A percentile compares a stretch with the other conserved stretches of the same genome.
Conservation (phyloP, 2,888 invertebrate genomes). For the Pyrocoelia pectoralis region DNA sequence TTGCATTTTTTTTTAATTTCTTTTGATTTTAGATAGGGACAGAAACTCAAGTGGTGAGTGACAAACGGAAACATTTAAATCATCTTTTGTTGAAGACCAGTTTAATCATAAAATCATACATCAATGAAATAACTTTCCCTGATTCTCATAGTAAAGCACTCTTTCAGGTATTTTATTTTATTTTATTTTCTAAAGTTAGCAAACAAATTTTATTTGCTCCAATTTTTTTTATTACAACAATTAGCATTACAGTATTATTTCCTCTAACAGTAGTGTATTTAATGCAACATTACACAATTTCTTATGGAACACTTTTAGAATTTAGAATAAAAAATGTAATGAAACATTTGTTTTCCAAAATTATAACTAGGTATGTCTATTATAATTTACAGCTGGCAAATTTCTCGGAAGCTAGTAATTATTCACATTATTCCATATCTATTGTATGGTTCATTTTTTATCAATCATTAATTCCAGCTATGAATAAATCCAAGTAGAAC, state of each 20-base stretch:
- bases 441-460: too few relatives aligned
- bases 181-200: constrained; percentile 14
- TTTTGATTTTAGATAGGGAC: constrained; percentile 68
- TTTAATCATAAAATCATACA: constrained; percentile 52
- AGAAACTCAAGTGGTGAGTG: constrained; percentile 69
- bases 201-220: too few relatives aligned
- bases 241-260: background rate
- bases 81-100: constrained; percentile 52
- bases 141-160: constrained; percentile 50
- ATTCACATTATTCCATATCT: too few relatives aligned
- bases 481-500: background rate
- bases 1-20: constrained; percentile 55
- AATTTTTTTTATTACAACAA: background rate
- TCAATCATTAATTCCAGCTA: too few relatives aligned
- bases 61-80: constrained; percentile 49
- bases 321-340: too few relatives aligned
- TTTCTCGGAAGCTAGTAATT: too few relatives aligned
- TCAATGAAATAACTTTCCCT: constrained; percentile 54
- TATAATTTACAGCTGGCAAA: too few relatives aligned
- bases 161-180: constrained; percentile 54
- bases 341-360: too few relatives aligned
- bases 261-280: too few relatives aligned
- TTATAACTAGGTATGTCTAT: too few relatives aligned
- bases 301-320: too few relatives aligned
- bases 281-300: too few relatives aligned